Conservation (phyloP, 2,113 vertebrate species). For the Dolichallabes microphthalmus region DNA sequence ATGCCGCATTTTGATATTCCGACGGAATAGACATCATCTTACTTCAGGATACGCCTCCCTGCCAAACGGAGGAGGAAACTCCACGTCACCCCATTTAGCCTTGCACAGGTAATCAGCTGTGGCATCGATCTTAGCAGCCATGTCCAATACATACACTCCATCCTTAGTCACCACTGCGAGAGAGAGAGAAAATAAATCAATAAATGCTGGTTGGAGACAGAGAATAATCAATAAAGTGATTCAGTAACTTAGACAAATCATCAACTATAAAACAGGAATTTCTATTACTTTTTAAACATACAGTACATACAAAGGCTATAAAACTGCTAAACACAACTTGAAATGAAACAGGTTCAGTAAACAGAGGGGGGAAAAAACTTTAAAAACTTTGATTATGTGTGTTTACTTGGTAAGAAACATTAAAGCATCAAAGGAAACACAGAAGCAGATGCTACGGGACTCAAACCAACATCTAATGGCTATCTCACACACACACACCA, state of each 20-base stretch:
- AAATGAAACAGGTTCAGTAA: not conserved
- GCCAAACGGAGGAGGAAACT: constrained; percentile 96
- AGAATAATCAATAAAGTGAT: not conserved
- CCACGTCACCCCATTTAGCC: constrained; percentile 96
- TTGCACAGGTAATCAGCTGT: constrained; percentile 98
- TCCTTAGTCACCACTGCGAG: constrained; percentile 80
- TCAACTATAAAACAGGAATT: not conserved
- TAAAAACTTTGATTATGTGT: not conserved
- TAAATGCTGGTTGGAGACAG: not conserved
- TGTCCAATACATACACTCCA: constrained; percentile 90
- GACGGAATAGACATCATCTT: too few species aligned
- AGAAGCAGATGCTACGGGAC: constrained; percentile 29
- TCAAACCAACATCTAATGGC: constrained; percentile 19
- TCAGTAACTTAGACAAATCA: not conserved
- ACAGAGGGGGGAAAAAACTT: not conserved
- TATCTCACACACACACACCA: not conserved
- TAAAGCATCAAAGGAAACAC: not conserved
- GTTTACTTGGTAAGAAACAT: constrained; percentile 13
- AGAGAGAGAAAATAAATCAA: not conserved
- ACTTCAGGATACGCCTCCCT: constrained; percentile 98
- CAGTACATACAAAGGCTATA: not conserved
- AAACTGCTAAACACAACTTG: not conserved
- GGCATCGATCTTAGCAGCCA: constrained; percentile 95
- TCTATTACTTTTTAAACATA: not conserved
- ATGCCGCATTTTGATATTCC: too few species aligned